Conservation (phyloP, 2,113 vertebrate species). For the Mormyrus iriodes region DNA sequence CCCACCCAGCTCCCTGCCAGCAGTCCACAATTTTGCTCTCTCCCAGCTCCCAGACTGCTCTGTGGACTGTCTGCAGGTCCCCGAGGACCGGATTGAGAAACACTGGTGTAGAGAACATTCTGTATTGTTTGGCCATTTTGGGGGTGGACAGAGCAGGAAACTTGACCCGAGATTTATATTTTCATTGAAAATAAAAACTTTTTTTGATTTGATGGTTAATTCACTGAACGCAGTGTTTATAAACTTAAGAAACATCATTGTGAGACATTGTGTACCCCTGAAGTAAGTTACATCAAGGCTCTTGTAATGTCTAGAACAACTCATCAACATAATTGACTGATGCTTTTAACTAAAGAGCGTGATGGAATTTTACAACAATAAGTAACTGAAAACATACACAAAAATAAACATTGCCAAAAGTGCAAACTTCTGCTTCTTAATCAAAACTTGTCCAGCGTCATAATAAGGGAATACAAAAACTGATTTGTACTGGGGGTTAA, state of each 20-base stretch:
- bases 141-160: background rate
- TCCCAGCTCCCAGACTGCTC: background rate
- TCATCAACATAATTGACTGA: background rate
- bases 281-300: background rate
- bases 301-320: background rate
- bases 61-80: background rate
- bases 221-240: background rate
- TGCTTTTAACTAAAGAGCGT: no score
- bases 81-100: background rate
- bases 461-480: background rate
- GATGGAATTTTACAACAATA: no score
- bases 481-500: background rate
- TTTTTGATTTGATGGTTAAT: background rate
- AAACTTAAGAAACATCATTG: background rate
- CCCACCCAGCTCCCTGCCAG: no score
- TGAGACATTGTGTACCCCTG: background rate
- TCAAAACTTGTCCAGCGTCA: background rate
- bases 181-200: background rate
- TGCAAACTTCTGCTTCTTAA: background rate
- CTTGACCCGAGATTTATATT: background rate
- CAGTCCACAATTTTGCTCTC: background rate
- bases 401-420: background rate
- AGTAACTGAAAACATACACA: background rate
- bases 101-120: background rate
- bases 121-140: background rate